These are phyloP conservation scores for Asarcornis scutulata DNA, from an alignment of 2,113 vertebrate genomes.

Conservation along the genomic window DNA sequence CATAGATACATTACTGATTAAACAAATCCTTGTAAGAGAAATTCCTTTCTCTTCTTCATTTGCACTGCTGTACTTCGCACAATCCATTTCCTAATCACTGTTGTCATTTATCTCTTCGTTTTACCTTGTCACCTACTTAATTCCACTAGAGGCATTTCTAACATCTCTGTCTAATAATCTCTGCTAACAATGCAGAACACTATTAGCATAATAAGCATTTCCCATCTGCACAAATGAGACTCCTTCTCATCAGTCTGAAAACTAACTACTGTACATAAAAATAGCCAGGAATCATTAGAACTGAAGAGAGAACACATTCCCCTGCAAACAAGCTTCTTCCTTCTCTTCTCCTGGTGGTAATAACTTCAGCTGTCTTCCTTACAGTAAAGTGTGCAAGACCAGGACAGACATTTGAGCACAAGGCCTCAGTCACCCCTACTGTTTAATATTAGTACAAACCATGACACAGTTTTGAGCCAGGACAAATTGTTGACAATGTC, in stretches of 20 bases:
- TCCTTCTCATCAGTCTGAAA: conserved; percentile 71
- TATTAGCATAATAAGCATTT: conserved; percentile 77
- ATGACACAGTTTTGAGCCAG: not conserved
- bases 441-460: not conserved
- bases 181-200: conserved; percentile 74
- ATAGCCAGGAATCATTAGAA: conserved; percentile 42
- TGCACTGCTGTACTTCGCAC: not conserved
- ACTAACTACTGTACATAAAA: conserved; percentile 68
- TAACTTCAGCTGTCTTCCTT: not conserved
- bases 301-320: not conserved
- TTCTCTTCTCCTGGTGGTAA: not conserved
- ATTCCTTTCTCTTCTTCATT: not conserved
- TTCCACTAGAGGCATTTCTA: conserved; percentile 72
- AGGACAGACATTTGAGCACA: not conserved
- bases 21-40: not conserved
- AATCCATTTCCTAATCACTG: not conserved
- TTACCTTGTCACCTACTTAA: conserved; percentile 76
- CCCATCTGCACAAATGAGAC: conserved; percentile 74
- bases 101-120: conserved; percentile 73
- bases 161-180: conserved; percentile 78
- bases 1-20: not conserved
- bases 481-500: not conserved
- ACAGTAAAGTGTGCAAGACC: not conserved
- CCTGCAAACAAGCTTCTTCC: not conserved
- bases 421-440: not conserved